Conservation (phyloP, 1,140 invertebrate species). For the Trichonephila clavipes region DNA sequence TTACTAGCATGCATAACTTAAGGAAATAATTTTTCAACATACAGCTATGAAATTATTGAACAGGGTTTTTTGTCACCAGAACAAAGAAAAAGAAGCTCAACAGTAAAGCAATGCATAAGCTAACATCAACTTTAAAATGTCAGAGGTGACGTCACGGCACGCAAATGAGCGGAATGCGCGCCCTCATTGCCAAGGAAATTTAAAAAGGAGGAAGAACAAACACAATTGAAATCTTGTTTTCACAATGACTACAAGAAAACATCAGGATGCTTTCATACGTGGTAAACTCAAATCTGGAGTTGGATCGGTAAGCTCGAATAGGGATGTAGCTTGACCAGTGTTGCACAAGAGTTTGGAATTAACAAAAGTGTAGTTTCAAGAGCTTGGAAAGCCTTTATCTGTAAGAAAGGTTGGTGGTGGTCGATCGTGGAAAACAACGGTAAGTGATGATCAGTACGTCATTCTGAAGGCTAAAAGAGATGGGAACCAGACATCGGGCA, state of each 20-base stretch:
- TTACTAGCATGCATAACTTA: too few species aligned
- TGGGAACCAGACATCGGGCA: not conserved
- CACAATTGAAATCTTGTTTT: not conserved
- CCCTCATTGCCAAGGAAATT: not conserved
- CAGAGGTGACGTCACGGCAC: not conserved
- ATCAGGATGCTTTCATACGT: not conserved
- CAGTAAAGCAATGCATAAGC: not conserved
- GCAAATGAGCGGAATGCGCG: not conserved
- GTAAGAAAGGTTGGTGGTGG: not conserved
- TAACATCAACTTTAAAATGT: not conserved
- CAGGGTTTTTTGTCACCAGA: not conserved
- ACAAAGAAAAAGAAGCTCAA: not conserved
- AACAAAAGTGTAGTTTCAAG: not conserved
- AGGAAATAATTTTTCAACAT: not conserved
- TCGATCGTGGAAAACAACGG: not conserved
- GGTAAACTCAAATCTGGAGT: too few species aligned
- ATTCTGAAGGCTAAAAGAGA: not conserved
- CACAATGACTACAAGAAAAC: not conserved
- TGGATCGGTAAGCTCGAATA: not conserved
- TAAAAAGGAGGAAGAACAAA: not conserved
- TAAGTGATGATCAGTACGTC: not conserved
- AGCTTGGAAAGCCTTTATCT: not conserved
- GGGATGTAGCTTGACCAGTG: not conserved
- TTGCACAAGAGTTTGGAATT: not conserved
- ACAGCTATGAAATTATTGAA: not conserved